Evolutionary conservation across 2,888 invertebrate genomes (phyloP), one percentile per base, ranked within the genome.

Genomic region (Coremacera marginata): DNA sequence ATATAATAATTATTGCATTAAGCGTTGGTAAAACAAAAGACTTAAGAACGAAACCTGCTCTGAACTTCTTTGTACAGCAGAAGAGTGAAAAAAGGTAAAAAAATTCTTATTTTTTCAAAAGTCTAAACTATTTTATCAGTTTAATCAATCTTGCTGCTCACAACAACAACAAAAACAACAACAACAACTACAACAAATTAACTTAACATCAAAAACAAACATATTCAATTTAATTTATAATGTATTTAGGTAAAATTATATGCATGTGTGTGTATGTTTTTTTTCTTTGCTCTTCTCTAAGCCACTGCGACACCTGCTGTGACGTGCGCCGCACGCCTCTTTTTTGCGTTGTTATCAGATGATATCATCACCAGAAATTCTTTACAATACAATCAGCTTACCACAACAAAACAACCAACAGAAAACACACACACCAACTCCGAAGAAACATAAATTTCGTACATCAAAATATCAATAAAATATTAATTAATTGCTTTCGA

Each of bases 311-410:
- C 86, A 86, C 86, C 86, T 86, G 86, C 87, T 86, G 86, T 83
- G 86, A 78, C 84, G 78, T 79, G 80, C 82, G 81, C 80, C 80
- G 79, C 76, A 78, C 77, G 80, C 79, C 79, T 78, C 77, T 74
- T 74, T 65, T 77, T 76, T 75, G 81, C 82, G 84, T 84, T 83
- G 82, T 85, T 86, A 86, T 87, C 87, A 86, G 82, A 86, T 87
- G 87, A 87, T 86, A 87, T 87, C 87, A 87, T 86, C 87, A 86
- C 86, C 85, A 82, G 84, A 87, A 87, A 87, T 65, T 65, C 52
- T 74, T 37, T 31, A 11, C 31, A n/a, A 19, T 27, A 65, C n/a
- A 65, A 51, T 60, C 11, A 44, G 68, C 67, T 37, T 49, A 71
- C 7, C 34, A 72, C 67, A 60, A 78, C 14, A 74, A 51, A 49